Evolutionary conservation across 2,888 invertebrate species (phyloP), one percentile per base, ranked within the genome.

Genomic region (Brachypterus glaber): DNA sequence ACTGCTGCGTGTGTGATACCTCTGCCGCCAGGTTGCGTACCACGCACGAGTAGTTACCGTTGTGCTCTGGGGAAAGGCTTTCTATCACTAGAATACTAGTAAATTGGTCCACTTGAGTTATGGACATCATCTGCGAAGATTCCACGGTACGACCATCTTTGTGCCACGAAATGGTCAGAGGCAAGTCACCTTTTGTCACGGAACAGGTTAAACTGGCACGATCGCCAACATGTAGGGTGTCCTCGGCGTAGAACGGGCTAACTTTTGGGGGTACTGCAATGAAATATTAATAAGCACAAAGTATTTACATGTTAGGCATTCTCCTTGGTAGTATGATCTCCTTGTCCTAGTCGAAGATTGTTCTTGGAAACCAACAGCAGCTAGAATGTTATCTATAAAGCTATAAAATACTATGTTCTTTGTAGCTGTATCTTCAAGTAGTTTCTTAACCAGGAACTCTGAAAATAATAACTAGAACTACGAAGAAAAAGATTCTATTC

Each of bases 61-160:
- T 81, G 68, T 82, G 82, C 64, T 79, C 79, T 57, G 79, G 79
- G 54, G 76, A 76, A 56, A 82, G 72, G 65, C 77, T 78, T 63
- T 82, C 81, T 63, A 82, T 81, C 65, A 79, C 78, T 66, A 82
- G 73, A 66, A 82, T 79, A 69, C 79, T 80, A 72, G 79, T 82
- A 69, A 76, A 82, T 62, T 77, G 77, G 67, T 82, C 80, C 67
- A 82, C 78, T 68, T 77, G 78, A 54, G 77, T 80, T 53, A 82
- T 73, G 49, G 76, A 74, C 40, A 64, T 52, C 66, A 78, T 74
- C 50, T 76, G 74, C 24, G 74, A 72, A 17, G 74, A 71, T 51
- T 76, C 76, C 60, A 81, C 69, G 41, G 73, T 69, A 14, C 76
- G 72, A 50, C 74, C 78, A 58, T 86, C 82, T 68, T 84, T 85